These are phyloP conservation scores for Paracyprichromis sp. DNA, from an alignment of 2,113 vertebrate genomes.

Conservation along the genomic window DNA sequence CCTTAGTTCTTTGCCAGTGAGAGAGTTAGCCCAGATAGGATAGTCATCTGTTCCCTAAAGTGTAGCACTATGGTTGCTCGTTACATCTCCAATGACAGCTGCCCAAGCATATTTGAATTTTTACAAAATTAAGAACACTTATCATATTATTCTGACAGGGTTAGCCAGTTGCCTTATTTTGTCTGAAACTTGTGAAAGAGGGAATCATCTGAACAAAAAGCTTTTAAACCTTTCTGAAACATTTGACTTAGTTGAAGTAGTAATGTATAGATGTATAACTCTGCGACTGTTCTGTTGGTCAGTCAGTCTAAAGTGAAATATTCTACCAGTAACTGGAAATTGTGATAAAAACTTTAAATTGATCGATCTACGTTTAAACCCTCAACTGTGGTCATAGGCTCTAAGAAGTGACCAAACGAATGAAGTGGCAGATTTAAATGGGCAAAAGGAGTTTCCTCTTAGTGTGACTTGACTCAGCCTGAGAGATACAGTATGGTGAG, in stretches of 20 bases:
- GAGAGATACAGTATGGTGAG: fast-evolving
- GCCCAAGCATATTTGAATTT: neutral
- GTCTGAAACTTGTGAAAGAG: neutral
- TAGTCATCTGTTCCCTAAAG: neutral
- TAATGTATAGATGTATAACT: neutral
- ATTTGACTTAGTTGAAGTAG: neutral
- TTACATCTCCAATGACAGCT: neutral
- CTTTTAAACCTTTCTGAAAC: neutral
- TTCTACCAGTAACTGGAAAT: neutral
- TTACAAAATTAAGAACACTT: neutral
- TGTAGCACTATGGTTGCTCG: fast-evolving
- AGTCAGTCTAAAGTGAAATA: neutral
- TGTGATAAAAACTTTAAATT: neutral
- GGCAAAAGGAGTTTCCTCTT: fast-evolving
- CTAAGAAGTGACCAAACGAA: neutral
- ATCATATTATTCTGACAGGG: neutral
- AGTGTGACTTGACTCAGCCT: neutral
- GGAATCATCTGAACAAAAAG: neutral
- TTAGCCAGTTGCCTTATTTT: fast-evolving
- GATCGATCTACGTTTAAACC: fast-evolving
- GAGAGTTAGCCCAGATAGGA: neutral
- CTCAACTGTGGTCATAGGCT: fast-evolving
- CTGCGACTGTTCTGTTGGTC: neutral
- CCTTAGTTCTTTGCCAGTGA: neutral
- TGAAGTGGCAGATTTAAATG: neutral